Base-by-base conservation (phyloP, 2,797 vertebrate species). In the Pogoniulus pusillus region DNA sequence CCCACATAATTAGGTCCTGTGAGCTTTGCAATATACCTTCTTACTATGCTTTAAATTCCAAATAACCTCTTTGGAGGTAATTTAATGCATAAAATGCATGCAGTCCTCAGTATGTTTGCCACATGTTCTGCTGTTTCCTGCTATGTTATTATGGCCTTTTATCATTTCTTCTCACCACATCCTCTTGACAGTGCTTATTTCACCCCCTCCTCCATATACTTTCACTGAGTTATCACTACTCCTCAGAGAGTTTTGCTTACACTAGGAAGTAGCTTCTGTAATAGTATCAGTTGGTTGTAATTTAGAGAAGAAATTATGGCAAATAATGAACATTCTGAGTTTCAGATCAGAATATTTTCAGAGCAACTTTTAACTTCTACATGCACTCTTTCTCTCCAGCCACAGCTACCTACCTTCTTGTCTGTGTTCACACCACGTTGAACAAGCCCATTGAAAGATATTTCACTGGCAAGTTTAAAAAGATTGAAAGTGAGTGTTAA, bases 1-100 rank as follows among this genome's bases (percentile, higher is more conserved):
- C 92, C 91, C 74, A 76, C 74, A 45, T 94, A 94, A 96, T 95
- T 95, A 95, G 93, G 89, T 94, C 94, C 93, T 95, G 69, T 82
- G 93, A 95, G 92, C 75, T 94, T 95, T 94, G 72, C 75, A 80
- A 20, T 92, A 71, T 74, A 90, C 81, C 82, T 90, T 84, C 87
- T 90, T 92, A 82, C 80, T 90, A 86, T 68, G 64, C 83, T 84
- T 93, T 91, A 91, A 93, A 93, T 93, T 92, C 77, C 5, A 75
- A 88, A 92, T 68, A 76, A 70, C 22, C 51, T 93, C 83, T 90
- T 93, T 80, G 58, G 75, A 95, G 62, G 72, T 82, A 95, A 92
- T 77, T 84, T 90, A 72, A 93, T 85, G 78, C 35, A 77, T 82
- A 91, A 93, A 93, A 88, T 69, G 62, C 71, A 86, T 66, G 75